Conservation (phyloP, 2,888 invertebrate species). For the Druceiella hillmani region DNA sequence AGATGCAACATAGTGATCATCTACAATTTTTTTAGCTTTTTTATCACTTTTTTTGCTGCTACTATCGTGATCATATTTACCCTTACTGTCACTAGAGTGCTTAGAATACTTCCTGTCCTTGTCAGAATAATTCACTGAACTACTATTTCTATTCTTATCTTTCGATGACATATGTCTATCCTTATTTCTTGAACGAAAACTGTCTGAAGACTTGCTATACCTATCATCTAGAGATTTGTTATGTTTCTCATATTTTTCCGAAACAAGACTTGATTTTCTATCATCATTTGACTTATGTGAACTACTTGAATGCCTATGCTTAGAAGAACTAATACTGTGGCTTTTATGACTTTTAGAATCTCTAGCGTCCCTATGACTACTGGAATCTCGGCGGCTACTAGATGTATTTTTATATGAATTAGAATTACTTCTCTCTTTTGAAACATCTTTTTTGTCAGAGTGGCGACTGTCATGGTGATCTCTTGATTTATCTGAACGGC, state of each 20-base stretch:
- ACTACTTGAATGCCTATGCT: conserved; percentile 29
- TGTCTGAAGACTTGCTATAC: conserved; percentile 34
- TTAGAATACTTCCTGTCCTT: conserved; percentile 39
- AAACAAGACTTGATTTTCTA: conserved; percentile 33
- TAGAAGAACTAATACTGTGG: conserved; percentile 31
- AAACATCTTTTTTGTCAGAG: conserved; percentile 40
- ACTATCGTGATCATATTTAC: conserved; percentile 35
- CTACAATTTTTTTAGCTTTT: conserved; percentile 51
- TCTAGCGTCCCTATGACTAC: conserved; percentile 25
- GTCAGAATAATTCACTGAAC: conserved; percentile 36
- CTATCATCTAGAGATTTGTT: conserved; percentile 23
- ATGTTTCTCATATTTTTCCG: conserved; percentile 34
- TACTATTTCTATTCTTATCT: conserved; percentile 33
- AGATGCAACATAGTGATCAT: conserved; percentile 67
- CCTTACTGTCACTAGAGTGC: conserved; percentile 33
- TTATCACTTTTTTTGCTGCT: conserved; percentile 43
- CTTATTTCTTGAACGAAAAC: conserved; percentile 23
- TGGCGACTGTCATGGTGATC: conserved; percentile 32
- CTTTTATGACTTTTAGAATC: conserved; percentile 38
- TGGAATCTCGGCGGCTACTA: conserved; percentile 27
- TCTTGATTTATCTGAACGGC: conserved; percentile 35
- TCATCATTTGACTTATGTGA: conserved; percentile 38
- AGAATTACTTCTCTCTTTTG: conserved; percentile 37
- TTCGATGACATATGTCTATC: conserved; percentile 27
- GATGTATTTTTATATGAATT: conserved; percentile 35